Percentiles rank a stretch among this genome's conserved stretches.
phyloP scores from a whole-genome alignment of 1,140 invertebrate genomes.

The Hyles vespertilio region DNA sequence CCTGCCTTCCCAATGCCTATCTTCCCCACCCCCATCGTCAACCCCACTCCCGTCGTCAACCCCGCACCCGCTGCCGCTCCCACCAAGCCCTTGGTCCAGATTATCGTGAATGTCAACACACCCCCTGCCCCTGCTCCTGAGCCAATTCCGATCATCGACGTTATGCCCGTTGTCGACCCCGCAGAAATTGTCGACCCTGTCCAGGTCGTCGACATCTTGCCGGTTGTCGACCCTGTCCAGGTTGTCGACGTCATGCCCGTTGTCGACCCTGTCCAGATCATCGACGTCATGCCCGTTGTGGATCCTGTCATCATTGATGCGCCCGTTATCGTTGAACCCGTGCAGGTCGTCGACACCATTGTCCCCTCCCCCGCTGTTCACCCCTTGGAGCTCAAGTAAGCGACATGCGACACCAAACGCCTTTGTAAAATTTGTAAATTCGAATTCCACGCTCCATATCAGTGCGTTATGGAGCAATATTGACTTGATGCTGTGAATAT shows the following conservation, averaged over 20 bases:
- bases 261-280: background rate
- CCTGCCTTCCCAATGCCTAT: background rate
- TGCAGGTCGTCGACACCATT: background rate
- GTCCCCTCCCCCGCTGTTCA: slow-evolving; percentile 16
- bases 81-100: slow-evolving; percentile 11
- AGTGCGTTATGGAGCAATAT: no score
- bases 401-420: no score
- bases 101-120: slow-evolving; percentile 19
- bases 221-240: slow-evolving; percentile 15
- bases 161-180: slow-evolving; percentile 11
- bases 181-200: slow-evolving; percentile 3
- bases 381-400: slow-evolving; percentile 21
- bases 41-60: background rate
- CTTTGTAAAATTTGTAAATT: no score
- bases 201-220: slow-evolving; percentile 10
- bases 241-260: slow-evolving; percentile 12
- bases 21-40: slow-evolving; percentile 1
- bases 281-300: slow-evolving; percentile 5
- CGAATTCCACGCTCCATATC: no score
- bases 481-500: no score
- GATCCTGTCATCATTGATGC: slow-evolving; percentile 10
- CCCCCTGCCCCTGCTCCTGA: slow-evolving; percentile 6
- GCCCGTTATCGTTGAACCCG: background rate
- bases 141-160: background rate
- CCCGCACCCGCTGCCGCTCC: background rate